Evolutionary conservation across 2,797 vertebrate genomes (phyloP), one percentile per base, ranked within the genome.

Genomic region (Coreius guichenoti): DNA sequence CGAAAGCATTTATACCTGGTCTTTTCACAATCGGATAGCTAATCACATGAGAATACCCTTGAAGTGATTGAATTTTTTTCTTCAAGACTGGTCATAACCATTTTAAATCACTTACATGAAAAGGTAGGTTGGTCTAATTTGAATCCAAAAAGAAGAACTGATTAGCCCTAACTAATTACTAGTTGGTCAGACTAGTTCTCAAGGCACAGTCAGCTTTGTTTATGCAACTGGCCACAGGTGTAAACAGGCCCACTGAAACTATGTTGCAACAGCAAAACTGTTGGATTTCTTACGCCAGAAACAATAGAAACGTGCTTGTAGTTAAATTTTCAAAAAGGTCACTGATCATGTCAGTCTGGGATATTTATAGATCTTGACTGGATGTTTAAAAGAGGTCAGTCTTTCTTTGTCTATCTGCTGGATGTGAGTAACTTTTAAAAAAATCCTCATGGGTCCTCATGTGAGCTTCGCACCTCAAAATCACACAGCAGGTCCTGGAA

Each of bases 401-500:
- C 17, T 56, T 75, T 75, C 19, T 54, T 31, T 54, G 49, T 54
- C 8, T 8, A 56, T 56, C 31, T 36, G 49, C 31, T 2, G 5
- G 31, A 56, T 75, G 49, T 21, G 29, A 75, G 47, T 75, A 75
- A 47, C 16, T 8, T n/a, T n/a, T 1, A 26, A 73, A 75, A 51
- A 51, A 39, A 39, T 39, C 36, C 7, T 7, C 36, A 39, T 39
- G 12, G 12, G 12, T 76, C 7, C 31, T 36, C 7, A 13, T 17
- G 31, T 49, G 33, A 75, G 88, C 47, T n/a, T 91, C 92, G 49
- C 92, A 99, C 98, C 92, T 99, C 98, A 83, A 99, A 99, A 93
- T 99, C 98, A 39, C 98, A 99, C 11, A 99, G 98, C 36, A 99
- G 95, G 90, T 99, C 98, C 93, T 99, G 98, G 91, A 99, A 99